Evolutionary conservation across 2,888 invertebrate genomes (phyloP).

Genomic region (Anodontia alba): DNA sequence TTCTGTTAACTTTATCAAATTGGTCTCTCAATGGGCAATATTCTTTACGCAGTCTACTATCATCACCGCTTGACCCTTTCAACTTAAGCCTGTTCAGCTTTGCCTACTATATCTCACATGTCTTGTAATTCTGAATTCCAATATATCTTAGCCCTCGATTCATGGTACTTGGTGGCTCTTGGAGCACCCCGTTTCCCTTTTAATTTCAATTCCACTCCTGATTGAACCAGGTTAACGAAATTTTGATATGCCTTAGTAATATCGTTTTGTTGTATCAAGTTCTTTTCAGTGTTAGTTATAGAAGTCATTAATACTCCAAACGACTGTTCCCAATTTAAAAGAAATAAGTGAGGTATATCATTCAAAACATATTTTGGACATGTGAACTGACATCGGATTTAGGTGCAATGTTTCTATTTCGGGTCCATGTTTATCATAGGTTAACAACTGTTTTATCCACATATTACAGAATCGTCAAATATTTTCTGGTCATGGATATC

Average conservation of each 20-base stretch:
- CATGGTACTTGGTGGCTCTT: not conserved
- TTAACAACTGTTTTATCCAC: not conserved
- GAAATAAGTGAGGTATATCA: not conserved
- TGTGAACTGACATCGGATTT: not conserved
- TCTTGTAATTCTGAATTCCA: not conserved
- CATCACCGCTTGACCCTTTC: not conserved
- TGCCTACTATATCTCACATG: not conserved
- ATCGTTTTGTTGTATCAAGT: not conserved
- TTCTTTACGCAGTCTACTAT: not conserved
- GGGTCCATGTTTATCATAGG: not conserved
- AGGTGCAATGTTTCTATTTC: not conserved
- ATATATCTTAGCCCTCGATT: not conserved
- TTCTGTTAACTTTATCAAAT: not conserved
- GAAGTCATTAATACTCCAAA: not conserved
- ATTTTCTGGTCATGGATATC: not conserved
- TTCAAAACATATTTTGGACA: not conserved
- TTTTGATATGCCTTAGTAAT: not conserved
- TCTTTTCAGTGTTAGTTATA: not conserved
- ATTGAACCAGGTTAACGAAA: not conserved
- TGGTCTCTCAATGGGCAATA: not conserved
- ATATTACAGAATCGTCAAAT: conserved; percentile 6
- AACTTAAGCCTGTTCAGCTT: not conserved
- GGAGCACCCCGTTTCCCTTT: not conserved
- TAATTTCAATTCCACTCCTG: conserved; percentile 4
- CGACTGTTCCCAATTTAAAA: not conserved